phyloP scores from a whole-genome alignment of 35 echinoderm and acorn worm species.

The Amphiura filiformis region DNA sequence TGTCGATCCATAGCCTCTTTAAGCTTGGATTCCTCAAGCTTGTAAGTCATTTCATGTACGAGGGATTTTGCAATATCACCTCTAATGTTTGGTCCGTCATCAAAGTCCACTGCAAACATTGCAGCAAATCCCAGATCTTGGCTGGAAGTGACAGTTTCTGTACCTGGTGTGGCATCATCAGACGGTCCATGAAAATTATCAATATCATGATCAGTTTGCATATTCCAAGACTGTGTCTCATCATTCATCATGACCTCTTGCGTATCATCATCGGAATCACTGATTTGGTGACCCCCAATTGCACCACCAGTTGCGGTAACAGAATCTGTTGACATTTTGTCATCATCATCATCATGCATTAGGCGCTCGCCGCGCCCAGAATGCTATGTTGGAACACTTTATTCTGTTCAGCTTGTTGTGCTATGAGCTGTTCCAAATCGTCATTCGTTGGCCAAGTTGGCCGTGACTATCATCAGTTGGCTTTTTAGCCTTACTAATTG shows the following conservation, averaged over 20 bases:
- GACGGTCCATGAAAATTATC: background rate
- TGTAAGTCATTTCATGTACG: no score
- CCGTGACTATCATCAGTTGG: no score
- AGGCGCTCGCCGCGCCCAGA: background rate
- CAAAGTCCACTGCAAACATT: no score
- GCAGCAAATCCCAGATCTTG: no score
- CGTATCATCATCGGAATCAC: background rate
- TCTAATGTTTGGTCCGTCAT: no score
- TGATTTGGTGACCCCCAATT: background rate
- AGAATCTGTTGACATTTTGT: background rate
- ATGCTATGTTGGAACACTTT: background rate
- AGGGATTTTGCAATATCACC: no score
- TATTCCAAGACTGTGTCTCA: background rate
- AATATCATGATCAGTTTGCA: background rate
- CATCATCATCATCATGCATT: background rate
- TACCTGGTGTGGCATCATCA: background rate
- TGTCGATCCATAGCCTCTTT: conserved; percentile 1
- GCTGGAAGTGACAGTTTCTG: background rate
- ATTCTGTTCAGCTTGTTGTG: no score
- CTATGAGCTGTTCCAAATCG: no score
- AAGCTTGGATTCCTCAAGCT: no score
- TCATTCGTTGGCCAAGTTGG: no score
- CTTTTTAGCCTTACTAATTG: no score
- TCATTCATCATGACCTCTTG: background rate
- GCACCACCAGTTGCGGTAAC: background rate